phyloP scores from a whole-genome alignment of 2,113 vertebrate species.

The Trematocara marginatum region DNA sequence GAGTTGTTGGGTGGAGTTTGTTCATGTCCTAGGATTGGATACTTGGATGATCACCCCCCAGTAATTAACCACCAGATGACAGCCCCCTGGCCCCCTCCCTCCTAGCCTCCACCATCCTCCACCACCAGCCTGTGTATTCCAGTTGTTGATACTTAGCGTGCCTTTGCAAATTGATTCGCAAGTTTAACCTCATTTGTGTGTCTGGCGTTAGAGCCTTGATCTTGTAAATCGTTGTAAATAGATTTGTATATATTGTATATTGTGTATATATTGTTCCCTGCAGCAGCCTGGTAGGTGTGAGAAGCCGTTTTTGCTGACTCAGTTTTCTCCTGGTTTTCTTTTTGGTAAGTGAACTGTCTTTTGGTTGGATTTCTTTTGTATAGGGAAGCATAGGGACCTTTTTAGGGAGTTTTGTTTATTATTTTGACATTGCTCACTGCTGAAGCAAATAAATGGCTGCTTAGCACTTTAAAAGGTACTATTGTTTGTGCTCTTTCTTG shows the following conservation, averaged over 20 bases:
- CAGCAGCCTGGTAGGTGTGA: background rate
- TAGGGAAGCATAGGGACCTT: background rate
- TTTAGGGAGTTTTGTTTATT: background rate
- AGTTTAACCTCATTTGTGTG: background rate
- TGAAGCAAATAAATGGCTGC: background rate
- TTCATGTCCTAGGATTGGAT: background rate
- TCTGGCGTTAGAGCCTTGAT: fast-evolving
- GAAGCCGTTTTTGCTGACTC: background rate
- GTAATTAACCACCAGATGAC: background rate
- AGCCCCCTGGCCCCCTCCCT: background rate
- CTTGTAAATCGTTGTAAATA: fast-evolving
- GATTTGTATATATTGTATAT: background rate
- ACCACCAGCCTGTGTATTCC: background rate
- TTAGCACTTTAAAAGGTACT: background rate
- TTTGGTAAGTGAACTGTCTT: background rate
- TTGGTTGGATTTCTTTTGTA: background rate
- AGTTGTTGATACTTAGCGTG: background rate
- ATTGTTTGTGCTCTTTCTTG: background rate
- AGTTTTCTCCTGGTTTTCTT: background rate
- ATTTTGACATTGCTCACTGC: background rate
- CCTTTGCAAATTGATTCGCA: background rate
- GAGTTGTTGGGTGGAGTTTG: background rate
- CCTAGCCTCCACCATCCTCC: background rate
- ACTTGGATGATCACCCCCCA: background rate
- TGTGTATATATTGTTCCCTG: background rate